Conservation (phyloP, 2,797 vertebrate species). For the Leptodactylus fallax region DNA sequence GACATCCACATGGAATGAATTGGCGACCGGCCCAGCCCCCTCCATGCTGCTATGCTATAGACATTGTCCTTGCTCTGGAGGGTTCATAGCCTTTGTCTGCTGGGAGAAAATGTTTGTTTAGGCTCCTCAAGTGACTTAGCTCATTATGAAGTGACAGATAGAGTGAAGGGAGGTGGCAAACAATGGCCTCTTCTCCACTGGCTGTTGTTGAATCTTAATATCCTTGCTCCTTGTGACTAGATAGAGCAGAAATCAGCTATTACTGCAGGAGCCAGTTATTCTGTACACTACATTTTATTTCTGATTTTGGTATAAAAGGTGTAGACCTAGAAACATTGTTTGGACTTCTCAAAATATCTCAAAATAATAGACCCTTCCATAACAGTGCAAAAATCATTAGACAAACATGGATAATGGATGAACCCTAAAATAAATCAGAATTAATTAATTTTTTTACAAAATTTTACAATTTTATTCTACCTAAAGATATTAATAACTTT, state of each 20-base stretch:
- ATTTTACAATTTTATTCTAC: no score
- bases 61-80: conserved; percentile 34
- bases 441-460: no score
- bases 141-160: conserved; percentile 58
- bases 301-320: background rate
- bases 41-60: conserved; percentile 34
- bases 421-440: no score
- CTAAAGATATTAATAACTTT: no score
- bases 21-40: conserved; percentile 14
- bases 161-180: conserved; percentile 41
- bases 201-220: conserved; percentile 18
- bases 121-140: conserved; percentile 61
- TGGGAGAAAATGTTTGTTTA: conserved; percentile 62
- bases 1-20: conserved; percentile 25
- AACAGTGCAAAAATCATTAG: no score
- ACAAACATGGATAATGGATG: no score
- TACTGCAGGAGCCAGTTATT: no score
- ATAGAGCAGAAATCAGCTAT: background rate
- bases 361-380: background rate
- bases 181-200: conserved; percentile 8
- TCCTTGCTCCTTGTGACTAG: conserved; percentile 11
- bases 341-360: no score
- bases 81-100: conserved; percentile 54
- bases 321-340: background rate
- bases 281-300: no score